Percentiles rank a stretch among this genome's conserved stretches.
Conservation (phyloP, 2,888 invertebrate genomes). For the Drosophila suboccidentalis region DNA sequence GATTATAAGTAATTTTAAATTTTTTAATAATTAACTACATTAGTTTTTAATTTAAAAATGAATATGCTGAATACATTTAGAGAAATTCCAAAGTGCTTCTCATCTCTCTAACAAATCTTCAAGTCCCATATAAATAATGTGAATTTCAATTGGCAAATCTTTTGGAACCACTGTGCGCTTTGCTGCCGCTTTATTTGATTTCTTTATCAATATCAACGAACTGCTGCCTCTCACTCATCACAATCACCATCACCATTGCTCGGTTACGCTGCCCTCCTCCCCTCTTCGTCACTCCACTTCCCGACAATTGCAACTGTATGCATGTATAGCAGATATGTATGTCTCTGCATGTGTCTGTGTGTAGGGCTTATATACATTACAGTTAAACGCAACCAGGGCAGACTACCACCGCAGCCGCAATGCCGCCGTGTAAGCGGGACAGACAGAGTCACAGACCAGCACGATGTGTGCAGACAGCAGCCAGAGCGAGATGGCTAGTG, state of each 20-base stretch:
- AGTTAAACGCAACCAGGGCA: constrained; percentile 75
- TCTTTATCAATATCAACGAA: constrained; percentile 80
- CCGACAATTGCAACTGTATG: constrained; percentile 64
- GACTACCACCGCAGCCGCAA: constrained; percentile 72
- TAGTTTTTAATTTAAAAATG: neutral
- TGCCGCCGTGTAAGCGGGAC: constrained; percentile 53
- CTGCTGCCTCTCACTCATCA: constrained; percentile 51
- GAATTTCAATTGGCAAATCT: constrained; percentile 21
- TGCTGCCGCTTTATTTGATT: constrained; percentile 75
- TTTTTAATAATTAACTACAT: no score
- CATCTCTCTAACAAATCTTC: neutral
- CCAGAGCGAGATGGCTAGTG: constrained; percentile 53
- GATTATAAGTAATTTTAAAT: neutral
- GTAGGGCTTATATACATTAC: constrained; percentile 77
- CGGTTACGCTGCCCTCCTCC: constrained; percentile 12
- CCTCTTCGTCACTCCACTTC: constrained; percentile 14
- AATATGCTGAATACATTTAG: neutral
- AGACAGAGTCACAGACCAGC: neutral
- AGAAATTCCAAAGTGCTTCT: neutral
- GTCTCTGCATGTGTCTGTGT: constrained; percentile 32
- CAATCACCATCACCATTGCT: constrained; percentile 18
- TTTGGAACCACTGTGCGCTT: constrained; percentile 48
- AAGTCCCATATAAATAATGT: constrained; percentile 23
- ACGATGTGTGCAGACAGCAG: neutral
- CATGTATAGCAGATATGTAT: constrained; percentile 11